Percentiles rank a stretch among this genome's conserved stretches.
Conservation (phyloP, 2,113 vertebrate species). For the Alexandromys fortis region DNA sequence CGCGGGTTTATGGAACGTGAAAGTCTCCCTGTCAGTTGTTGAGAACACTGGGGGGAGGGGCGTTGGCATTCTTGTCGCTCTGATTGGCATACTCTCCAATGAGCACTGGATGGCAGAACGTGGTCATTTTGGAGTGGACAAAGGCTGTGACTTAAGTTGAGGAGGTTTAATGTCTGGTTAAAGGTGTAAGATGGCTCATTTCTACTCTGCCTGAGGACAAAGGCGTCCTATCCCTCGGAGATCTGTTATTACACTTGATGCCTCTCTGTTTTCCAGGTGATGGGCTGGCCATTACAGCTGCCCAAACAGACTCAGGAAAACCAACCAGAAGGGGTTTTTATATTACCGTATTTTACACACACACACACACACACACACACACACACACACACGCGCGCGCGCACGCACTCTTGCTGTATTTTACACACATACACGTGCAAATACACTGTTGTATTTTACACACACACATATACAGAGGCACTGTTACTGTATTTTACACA, state of each 20-base stretch:
- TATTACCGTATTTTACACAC: neutral
- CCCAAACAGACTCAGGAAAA: neutral
- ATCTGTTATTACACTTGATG: neutral
- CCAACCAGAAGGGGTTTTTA: neutral
- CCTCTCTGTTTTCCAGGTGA: neutral
- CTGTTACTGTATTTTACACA: too few relatives aligned
- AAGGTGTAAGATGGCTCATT: neutral
- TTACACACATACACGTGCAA: too few relatives aligned
- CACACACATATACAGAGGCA: too few relatives aligned
- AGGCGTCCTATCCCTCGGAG: neutral
- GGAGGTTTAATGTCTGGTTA: neutral
- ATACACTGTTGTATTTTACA: neutral
- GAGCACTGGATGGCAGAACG: neutral
- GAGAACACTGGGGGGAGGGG: neutral
- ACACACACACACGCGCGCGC: too few relatives aligned
- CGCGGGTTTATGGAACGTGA: neutral
- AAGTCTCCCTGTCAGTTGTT: slow-evolving; percentile 39
- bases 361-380: neutral
- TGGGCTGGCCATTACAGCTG: neutral
- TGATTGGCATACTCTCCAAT: neutral
- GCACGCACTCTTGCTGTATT: too few relatives aligned
- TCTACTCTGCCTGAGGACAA: neutral
- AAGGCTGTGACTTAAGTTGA: neutral
- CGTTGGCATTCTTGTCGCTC: slow-evolving; percentile 41
- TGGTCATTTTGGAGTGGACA: neutral